Conservation (phyloP, 2,888 invertebrate species). For the Emmelina monodactyla region DNA sequence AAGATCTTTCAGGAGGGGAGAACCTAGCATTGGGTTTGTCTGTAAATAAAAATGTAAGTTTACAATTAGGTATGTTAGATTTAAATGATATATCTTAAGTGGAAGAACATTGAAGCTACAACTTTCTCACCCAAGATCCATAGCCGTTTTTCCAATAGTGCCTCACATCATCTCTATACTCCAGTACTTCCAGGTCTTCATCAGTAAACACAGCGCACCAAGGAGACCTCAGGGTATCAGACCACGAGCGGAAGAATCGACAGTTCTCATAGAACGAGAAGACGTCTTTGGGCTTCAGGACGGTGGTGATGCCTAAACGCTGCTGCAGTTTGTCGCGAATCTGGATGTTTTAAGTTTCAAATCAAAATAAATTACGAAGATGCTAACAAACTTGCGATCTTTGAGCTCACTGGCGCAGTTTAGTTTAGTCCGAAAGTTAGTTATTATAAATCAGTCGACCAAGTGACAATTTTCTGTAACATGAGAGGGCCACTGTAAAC, state of each 20-base stretch:
- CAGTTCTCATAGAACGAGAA: conserved; percentile 78
- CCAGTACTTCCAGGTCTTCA: conserved; percentile 72
- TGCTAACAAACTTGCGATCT: too few species aligned
- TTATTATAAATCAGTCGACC: too few species aligned
- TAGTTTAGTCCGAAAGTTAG: too few species aligned
- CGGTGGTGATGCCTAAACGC: conserved; percentile 50
- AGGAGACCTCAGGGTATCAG: conserved; percentile 52
- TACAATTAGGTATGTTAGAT: too few species aligned
- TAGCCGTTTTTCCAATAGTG: conserved; percentile 70
- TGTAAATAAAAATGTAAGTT: too few species aligned
- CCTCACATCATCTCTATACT: conserved; percentile 79
- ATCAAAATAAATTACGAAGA: too few species aligned
- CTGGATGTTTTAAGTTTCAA: too few species aligned
- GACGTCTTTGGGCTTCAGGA: conserved; percentile 45
- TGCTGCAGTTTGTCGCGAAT: conserved; percentile 51
- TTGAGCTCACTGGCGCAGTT: too few species aligned
- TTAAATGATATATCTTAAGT: too few species aligned
- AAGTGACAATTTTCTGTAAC: too few species aligned
- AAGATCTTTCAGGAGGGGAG: conserved; percentile 72
- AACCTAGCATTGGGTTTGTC: conserved; percentile 72
- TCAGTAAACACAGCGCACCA: conserved; percentile 80
- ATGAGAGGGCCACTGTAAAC: too few species aligned
- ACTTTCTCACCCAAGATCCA: conserved; percentile 41
- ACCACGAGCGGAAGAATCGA: conserved; percentile 76
- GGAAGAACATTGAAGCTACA: too few species aligned